Base-by-base conservation (phyloP, 1,140 invertebrate species). In the Prorops nasuta region DNA sequence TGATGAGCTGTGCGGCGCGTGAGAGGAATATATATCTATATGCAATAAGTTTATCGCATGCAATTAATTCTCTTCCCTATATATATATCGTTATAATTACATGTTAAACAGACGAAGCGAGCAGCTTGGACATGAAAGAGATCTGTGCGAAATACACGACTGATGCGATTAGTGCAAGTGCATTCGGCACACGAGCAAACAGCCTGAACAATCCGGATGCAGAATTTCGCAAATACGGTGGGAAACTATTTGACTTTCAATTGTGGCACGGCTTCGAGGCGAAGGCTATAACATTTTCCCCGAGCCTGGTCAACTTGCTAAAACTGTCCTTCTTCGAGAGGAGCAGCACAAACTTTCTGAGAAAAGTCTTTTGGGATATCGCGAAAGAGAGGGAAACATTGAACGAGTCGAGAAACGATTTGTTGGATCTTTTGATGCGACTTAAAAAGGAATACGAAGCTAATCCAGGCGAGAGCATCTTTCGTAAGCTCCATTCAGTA, bases 371-470 rank as follows among this genome's bases (percentile, higher is more conserved):
- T 42, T 53, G 54, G 28, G 52, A 67, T 2, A 58, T 61, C 15
- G 44, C 74, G 0, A 47, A 54, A 1, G 22, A 73, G 9, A 53
- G 76, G 16, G 58, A 72, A 28, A 56, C 57, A 16, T 63, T 49
- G 19, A 61, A 67, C 6, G 44, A 61, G 3, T 69, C 67, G 10
- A 70, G 80, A 44, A 75, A 80, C 41, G 83, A 84, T 56, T 79
- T 84, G 10, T 72, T 84, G 1, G 81, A 84, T 58, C 60, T 83
- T 24, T 40, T 85, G 15, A 72, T 84, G 19, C 78, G 81, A 20
- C 66, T 81, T 40, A 80, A 77, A 52, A 70, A 68, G 8, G 63
- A 74, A 38, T 68, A 74, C 55, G 53, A 78, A 17, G 38, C 24
- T 28, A 28, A 28, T 28, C 24, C 24, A 4, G 24, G 10, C 24